A percentile compares a stretch with the other conserved stretches of the same genome.
These are phyloP conservation scores for Coreoperca whiteheadi DNA, from an alignment of 2,113 vertebrate species.

Conservation along the genomic window DNA sequence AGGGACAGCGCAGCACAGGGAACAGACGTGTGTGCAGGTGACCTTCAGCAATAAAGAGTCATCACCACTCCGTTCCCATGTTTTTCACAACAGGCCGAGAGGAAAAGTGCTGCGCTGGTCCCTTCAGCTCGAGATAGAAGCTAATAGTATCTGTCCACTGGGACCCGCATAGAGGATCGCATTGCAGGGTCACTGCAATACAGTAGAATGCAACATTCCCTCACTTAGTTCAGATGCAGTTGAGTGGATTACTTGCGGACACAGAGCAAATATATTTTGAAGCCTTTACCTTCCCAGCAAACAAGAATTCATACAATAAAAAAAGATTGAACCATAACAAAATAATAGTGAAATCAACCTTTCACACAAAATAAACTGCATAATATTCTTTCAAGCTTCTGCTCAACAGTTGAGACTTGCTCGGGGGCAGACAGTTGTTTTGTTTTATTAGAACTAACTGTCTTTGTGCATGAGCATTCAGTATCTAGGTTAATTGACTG, in stretches of 20 bases:
- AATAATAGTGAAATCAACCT: background rate
- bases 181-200: conserved; percentile 80
- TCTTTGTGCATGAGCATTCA: conserved; percentile 50
- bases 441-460: conserved; percentile 46
- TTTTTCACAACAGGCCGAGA: conserved; percentile 65
- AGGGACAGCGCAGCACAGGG: conserved; percentile 56
- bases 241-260: conserved; percentile 15
- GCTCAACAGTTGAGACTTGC: conserved; percentile 38
- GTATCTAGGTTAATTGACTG: conserved; percentile 69
- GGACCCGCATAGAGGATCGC: conserved; percentile 71
- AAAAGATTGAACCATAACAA: background rate
- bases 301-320: background rate
- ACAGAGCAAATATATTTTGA: background rate
- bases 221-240: conserved; percentile 34
- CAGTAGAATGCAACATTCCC: conserved; percentile 65
- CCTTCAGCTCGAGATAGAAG: conserved; percentile 61
- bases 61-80: conserved; percentile 68
- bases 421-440: conserved; percentile 51
- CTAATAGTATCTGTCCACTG: conserved; percentile 68
- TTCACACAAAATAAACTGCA: conserved; percentile 15
- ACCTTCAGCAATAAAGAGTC: conserved; percentile 79
- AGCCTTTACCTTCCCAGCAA: background rate
- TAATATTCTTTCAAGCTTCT: conserved; percentile 44
- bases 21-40: conserved; percentile 70
- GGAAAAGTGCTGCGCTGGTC: conserved; percentile 74